A percentile compares a stretch with the other conserved stretches of the same genome.
These are phyloP conservation scores for Cancer borealis DNA, from an alignment of 2,888 invertebrate genomes.

Conservation along the genomic window DNA sequence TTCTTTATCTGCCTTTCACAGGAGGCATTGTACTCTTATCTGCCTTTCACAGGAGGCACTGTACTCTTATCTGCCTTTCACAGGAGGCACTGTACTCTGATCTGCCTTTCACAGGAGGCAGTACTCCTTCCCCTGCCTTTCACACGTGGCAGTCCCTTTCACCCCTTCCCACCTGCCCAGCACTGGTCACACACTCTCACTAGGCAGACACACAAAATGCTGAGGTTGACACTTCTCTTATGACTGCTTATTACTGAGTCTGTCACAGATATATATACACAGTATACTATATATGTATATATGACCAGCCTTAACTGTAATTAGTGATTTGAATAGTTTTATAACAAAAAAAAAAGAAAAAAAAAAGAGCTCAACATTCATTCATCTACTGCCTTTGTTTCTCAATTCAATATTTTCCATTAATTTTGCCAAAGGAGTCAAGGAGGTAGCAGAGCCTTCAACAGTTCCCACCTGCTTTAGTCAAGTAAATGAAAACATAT, in stretches of 20 bases:
- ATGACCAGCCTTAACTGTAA: neutral
- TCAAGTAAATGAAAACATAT: no score
- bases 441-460: no score
- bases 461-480: no score
- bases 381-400: neutral
- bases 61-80: neutral
- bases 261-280: neutral
- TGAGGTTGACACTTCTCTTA: neutral
- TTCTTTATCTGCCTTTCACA: neutral
- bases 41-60: neutral
- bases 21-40: neutral
- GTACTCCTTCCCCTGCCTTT: neutral
- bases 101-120: neutral
- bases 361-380: neutral
- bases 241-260: constrained; percentile 26
- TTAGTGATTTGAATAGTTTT: neutral
- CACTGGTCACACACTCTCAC: neutral
- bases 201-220: neutral
- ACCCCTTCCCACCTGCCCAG: neutral
- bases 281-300: neutral
- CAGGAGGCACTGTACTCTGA: neutral
- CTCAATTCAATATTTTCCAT: neutral
- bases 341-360: constrained; percentile 2
- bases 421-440: neutral
- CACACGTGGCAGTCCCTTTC: neutral